Conservation (phyloP, 1,140 invertebrate species). For the Notospermus geniculatus region DNA sequence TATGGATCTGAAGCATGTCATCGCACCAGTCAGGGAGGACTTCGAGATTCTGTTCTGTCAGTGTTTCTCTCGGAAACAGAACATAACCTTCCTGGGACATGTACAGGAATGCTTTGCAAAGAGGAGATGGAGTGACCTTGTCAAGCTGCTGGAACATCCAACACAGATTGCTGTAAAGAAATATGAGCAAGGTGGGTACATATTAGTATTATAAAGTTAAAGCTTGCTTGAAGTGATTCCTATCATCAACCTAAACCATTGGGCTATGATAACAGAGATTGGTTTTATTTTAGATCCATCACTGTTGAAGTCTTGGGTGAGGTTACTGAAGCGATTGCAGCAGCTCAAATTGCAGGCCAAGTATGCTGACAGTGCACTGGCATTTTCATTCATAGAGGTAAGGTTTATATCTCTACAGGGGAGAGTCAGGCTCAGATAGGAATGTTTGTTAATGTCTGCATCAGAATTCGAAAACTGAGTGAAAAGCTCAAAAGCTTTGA, state of each 20-base stretch:
- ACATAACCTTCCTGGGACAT: conserved; percentile 79
- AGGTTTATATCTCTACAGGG: conserved; percentile 8
- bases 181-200: conserved; percentile 32
- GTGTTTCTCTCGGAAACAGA: conserved; percentile 78
- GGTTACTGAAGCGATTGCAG: conserved; percentile 67
- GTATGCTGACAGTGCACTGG: conserved; percentile 67
- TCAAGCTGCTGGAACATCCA: conserved; percentile 76
- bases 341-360: conserved; percentile 67
- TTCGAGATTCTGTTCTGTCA: conserved; percentile 80
- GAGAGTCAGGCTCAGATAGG: not conserved
- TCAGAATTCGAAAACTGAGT: not conserved
- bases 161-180: conserved; percentile 65
- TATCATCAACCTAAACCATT: too few species aligned
- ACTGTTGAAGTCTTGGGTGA: conserved; percentile 60
- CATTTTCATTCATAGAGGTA: conserved; percentile 86
- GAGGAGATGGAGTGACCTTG: conserved; percentile 69
- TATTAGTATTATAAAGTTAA: too few species aligned
- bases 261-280: too few species aligned
- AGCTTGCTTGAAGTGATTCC: too few species aligned
- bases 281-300: conserved; percentile 23
- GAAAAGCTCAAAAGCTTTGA: not conserved
- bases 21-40: conserved; percentile 77
- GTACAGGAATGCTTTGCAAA: conserved; percentile 71
- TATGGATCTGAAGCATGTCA: conserved; percentile 81
- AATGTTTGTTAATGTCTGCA: not conserved